Evolutionary conservation across 2,113 vertebrate genomes (phyloP).

Genomic region (Ammodytes marinus): DNA sequence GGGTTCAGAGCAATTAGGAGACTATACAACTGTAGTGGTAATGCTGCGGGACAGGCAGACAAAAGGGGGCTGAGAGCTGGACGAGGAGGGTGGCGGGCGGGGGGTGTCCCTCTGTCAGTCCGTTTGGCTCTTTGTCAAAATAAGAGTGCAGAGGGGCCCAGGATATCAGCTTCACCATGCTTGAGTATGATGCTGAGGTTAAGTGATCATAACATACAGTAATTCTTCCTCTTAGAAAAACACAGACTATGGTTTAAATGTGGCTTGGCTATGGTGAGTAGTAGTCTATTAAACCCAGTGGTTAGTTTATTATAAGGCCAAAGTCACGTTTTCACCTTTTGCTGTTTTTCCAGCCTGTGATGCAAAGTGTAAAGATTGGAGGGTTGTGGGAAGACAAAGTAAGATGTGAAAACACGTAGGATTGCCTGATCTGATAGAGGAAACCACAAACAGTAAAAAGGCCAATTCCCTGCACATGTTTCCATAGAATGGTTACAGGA

Average conservation of each 20-base stretch:
- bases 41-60: constrained; percentile 82
- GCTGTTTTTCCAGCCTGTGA: constrained; percentile 14
- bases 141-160: constrained; percentile 49
- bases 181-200: constrained; percentile 33
- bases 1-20: constrained; percentile 83
- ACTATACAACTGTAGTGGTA: constrained; percentile 75
- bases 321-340: neutral
- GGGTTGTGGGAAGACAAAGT: neutral
- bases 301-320: neutral
- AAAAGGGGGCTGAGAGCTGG: constrained; percentile 73
- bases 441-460: neutral
- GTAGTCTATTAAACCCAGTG: too few relatives aligned
- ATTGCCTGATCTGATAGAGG: constrained; percentile 5
- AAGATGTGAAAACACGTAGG: neutral
- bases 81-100: constrained; percentile 53
- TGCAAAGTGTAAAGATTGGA: neutral
- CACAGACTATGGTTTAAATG: neutral
- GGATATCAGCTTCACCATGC: constrained; percentile 33
- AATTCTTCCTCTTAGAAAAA: neutral
- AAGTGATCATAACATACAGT: constrained; percentile 12
- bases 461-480: neutral
- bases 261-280: neutral
- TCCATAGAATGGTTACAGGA: neutral
- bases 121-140: constrained; percentile 71
- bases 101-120: constrained; percentile 70